Base-by-base conservation (phyloP, 2,888 invertebrate species). In the Pollenia amentaria region DNA sequence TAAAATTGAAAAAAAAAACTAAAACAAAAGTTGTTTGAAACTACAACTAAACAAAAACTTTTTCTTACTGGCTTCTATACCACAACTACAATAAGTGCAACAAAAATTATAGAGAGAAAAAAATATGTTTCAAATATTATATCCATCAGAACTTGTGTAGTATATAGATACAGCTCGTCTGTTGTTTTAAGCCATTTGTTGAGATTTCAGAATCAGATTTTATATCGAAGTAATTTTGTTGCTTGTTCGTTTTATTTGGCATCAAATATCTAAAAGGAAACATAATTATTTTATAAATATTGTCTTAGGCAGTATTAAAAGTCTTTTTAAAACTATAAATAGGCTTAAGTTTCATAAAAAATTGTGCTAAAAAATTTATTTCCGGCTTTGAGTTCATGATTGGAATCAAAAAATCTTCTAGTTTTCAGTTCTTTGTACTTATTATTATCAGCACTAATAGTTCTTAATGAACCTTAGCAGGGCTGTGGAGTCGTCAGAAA, bases 31-130 rank as follows among this genome's bases (percentile, higher is more conserved):
- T 77, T 51, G 48, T 60, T 42, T 44, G 18, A 65, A 80, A 69
- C 64, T 77, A 62, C 18, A 70, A 60, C 67, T 16, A 73, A 67
- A 51, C 44, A 48, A 51, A 67, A 84, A 73, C 55, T 87, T 81
- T 69, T 72, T 53, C 83, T 42, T 55, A 72, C 76, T 70, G 42
- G 67, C 53, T 81, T 65, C 11, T 60, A 40, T 73, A 57, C 55
- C 73, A 48, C 73, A 48, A 60, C 57, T 67, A 18, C 29, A 67
- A 82, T 18, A 62, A 62, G 53, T 21, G 51, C 40, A 60, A 46
- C 16, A 53, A 40, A 51, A 82, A 53, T 60, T 51, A 46, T n/a
- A n/a, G 9, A 12, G n/a, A 21, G 60, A 11, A 44, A 77, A 48
- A 51, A 53, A 53, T 51, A 10, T 38, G 38, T 64, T 72, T 55